Percentiles rank a stretch among this genome's conserved stretches.
These are phyloP conservation scores for Rhagoletis zephyria DNA, from an alignment of 1,140 invertebrate species.

Conservation along the genomic window DNA sequence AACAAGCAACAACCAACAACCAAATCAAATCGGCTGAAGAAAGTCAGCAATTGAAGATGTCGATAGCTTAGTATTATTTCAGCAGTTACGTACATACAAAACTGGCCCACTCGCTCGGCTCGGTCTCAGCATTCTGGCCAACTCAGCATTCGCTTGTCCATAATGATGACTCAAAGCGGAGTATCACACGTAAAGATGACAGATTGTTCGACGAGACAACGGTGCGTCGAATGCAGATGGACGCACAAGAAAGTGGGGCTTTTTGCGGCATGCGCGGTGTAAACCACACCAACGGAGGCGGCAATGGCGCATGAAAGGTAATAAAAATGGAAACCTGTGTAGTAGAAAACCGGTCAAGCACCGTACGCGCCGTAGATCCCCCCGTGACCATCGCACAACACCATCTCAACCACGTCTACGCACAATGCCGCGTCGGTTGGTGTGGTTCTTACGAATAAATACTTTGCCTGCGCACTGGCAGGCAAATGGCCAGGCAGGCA, in stretches of 20 bases:
- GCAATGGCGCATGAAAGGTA: constrained; percentile 24
- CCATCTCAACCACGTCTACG: neutral
- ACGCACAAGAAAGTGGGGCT: neutral
- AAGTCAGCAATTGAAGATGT: constrained; percentile 18
- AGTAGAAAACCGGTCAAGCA: constrained; percentile 12
- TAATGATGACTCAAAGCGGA: constrained; percentile 48
- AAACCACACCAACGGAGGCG: neutral
- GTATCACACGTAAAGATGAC: constrained; percentile 50
- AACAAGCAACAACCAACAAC: neutral
- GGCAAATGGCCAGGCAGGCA: neutral
- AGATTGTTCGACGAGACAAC: constrained; percentile 39
- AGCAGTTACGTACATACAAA: neutral
- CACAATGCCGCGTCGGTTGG: neutral
- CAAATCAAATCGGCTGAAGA: neutral
- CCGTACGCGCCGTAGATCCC: neutral
- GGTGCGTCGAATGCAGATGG: neutral
- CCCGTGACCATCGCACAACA: neutral
- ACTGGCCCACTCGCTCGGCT: neutral
- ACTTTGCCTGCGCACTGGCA: neutral
- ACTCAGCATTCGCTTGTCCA: constrained; percentile 6
- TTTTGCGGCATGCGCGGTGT: too few species aligned
- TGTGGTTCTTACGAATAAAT: neutral
- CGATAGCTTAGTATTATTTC: neutral
- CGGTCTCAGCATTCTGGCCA: neutral
- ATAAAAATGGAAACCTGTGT: constrained; percentile 12